Conservation (phyloP, 2,113 vertebrate genomes). For the Alethe diademata region DNA sequence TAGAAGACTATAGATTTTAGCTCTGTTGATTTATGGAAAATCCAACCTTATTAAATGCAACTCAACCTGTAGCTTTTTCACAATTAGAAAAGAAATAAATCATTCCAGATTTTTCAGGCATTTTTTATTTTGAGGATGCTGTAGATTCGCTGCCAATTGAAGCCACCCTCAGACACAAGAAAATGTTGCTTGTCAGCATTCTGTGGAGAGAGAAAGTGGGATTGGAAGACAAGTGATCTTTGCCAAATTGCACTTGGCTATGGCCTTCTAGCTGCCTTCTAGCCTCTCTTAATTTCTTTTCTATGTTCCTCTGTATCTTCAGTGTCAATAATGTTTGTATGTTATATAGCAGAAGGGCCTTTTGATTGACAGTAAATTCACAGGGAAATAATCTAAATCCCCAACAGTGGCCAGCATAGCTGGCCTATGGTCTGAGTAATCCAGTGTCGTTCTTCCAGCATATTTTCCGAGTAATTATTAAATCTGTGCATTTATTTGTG, state of each 20-base stretch:
- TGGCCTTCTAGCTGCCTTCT: neutral
- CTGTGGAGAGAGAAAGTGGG: neutral
- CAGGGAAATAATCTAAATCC: neutral
- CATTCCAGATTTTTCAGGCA: neutral
- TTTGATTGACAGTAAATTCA: neutral
- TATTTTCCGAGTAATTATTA: neutral
- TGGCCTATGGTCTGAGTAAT: neutral
- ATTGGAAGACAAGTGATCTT: neutral
- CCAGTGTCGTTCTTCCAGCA: neutral
- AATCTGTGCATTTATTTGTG: neutral
- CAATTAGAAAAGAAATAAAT: conserved; percentile 14
- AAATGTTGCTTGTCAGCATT: neutral
- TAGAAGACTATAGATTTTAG: conserved; percentile 8
- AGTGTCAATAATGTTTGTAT: neutral
- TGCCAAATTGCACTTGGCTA: neutral
- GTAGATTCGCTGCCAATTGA: neutral
- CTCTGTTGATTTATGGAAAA: conserved; percentile 36
- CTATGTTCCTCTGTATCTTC: neutral
- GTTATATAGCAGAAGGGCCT: neutral
- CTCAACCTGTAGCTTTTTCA: neutral
- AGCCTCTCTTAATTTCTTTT: neutral
- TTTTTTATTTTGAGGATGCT: neutral
- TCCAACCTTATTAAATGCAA: conserved; percentile 3
- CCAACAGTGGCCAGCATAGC: neutral
- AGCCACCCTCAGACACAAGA: neutral